A percentile compares a stretch with the other conserved stretches of the same genome.
Conservation (phyloP, 2,113 vertebrate genomes). For the Tauraco erythrolophus region DNA sequence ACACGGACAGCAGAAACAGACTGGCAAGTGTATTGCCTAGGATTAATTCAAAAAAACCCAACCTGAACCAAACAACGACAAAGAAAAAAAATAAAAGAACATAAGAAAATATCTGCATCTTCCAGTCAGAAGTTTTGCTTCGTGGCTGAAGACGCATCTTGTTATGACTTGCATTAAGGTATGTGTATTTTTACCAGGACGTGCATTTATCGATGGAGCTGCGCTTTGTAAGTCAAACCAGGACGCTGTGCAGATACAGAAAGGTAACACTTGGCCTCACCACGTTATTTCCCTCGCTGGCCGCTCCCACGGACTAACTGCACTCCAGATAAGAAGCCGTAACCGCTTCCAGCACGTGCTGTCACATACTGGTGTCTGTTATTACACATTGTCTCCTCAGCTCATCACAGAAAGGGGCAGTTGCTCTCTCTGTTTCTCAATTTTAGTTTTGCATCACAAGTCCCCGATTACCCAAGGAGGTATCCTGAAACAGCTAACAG, state of each 20-base stretch:
- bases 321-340: neutral
- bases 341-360: conserved; percentile 8
- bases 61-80: conserved; percentile 17
- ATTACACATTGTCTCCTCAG: conserved; percentile 11
- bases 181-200: neutral
- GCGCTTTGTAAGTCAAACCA: conserved; percentile 45
- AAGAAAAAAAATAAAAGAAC: neutral
- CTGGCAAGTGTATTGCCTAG: conserved; percentile 25
- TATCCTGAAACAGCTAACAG: conserved; percentile 54
- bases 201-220: neutral
- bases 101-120: neutral
- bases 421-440: conserved; percentile 52
- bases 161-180: neutral
- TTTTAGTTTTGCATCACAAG: conserved; percentile 40
- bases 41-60: neutral
- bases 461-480: conserved; percentile 34
- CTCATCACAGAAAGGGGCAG: conserved; percentile 14
- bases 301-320: neutral
- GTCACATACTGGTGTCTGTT: neutral
- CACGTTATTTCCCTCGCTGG: neutral
- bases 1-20: conserved; percentile 41
- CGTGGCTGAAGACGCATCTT: conserved; percentile 36
- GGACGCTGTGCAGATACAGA: neutral
- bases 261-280: neutral
- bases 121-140: conserved; percentile 15